phyloP scores from a whole-genome alignment of 2,888 invertebrate species.

The Ormyrus pomaceus region DNA sequence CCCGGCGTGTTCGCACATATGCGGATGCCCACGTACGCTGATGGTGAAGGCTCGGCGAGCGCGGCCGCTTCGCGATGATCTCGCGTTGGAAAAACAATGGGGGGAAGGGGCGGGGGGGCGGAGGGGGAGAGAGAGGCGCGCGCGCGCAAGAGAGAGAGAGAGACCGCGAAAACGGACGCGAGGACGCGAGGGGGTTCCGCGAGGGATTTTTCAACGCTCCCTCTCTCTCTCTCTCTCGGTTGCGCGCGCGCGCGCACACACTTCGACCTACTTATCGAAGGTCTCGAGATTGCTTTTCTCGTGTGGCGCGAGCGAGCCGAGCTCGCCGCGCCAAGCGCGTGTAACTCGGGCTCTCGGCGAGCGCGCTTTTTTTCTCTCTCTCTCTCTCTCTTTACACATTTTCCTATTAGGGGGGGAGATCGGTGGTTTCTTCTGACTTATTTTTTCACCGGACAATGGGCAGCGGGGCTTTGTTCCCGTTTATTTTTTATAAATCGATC shows the following conservation, averaged over 20 bases:
- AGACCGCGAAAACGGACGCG: slow-evolving; percentile 55
- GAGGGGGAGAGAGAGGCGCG: slow-evolving; percentile 7
- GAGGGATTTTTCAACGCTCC: slow-evolving; percentile 54
- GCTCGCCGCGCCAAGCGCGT: slow-evolving; percentile 5
- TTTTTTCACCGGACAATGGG: too few species aligned
- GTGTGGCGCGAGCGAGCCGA: slow-evolving; percentile 37
- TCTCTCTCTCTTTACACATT: too few species aligned
- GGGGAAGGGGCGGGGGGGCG: slow-evolving; percentile 4
- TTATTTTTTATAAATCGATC: too few species aligned
- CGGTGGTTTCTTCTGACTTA: too few species aligned
- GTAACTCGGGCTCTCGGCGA: slow-evolving; percentile 22
- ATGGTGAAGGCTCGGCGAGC: too few species aligned
- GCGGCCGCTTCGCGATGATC: slow-evolving; percentile 31
- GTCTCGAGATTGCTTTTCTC: slow-evolving; percentile 58
- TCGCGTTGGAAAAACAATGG: slow-evolving; percentile 48
- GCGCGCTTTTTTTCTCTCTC: not conserved
- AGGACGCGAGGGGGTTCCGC: slow-evolving; percentile 53
- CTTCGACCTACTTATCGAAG: slow-evolving; percentile 58
- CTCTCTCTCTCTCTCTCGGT: slow-evolving; percentile 20
- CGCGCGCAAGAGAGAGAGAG: slow-evolving; percentile 1
- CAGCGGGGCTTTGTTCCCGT: too few species aligned
- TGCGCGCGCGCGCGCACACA: slow-evolving; percentile 37
- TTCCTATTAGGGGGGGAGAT: too few species aligned
- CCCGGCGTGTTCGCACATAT: too few species aligned
- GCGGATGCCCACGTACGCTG: too few species aligned